A percentile compares a stretch with the other conserved stretches of the same genome.
These are phyloP conservation scores for Hymenopus coronatus DNA, from an alignment of 2,888 invertebrate genomes.

Conservation along the genomic window DNA sequence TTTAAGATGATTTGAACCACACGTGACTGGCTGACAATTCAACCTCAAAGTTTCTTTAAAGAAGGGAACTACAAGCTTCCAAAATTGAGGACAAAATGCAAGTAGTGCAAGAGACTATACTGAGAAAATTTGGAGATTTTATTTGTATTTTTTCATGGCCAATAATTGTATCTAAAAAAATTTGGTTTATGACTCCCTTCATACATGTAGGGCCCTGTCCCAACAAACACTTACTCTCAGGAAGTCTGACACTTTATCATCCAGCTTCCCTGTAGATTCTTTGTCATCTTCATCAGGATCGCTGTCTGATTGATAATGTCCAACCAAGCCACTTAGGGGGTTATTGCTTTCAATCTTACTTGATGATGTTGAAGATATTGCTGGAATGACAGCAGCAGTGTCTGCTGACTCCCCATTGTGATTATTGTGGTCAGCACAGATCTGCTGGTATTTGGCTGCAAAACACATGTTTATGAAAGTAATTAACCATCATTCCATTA, in stretches of 20 bases:
- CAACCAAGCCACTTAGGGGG: slow-evolving; percentile 35
- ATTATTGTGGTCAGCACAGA: slow-evolving; percentile 35
- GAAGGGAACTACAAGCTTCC: too few species aligned
- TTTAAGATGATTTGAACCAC: too few species aligned
- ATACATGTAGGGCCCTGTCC: background rate
- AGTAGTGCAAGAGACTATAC: too few species aligned
- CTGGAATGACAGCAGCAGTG: background rate
- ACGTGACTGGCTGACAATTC: too few species aligned
- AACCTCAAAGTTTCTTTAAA: too few species aligned
- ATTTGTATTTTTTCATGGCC: too few species aligned
- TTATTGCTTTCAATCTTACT: slow-evolving; percentile 24
- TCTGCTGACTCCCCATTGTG: slow-evolving; percentile 29
- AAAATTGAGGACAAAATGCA: too few species aligned
- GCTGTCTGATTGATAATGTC: slow-evolving; percentile 37
- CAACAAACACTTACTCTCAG: slow-evolving; percentile 31
- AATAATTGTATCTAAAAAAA: too few species aligned
- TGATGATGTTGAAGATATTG: slow-evolving; percentile 19
- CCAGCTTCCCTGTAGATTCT: slow-evolving; percentile 28
- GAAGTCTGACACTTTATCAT: slow-evolving; percentile 37
- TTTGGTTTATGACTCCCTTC: too few species aligned
- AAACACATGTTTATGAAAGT: background rate
- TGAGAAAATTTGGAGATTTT: too few species aligned
- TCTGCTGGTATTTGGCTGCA: slow-evolving; percentile 41
- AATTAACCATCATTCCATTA: background rate
- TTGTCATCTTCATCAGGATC: slow-evolving; percentile 33